Base-by-base conservation (phyloP, 2,113 vertebrate genomes). In the Mystacornis crossleyi region DNA sequence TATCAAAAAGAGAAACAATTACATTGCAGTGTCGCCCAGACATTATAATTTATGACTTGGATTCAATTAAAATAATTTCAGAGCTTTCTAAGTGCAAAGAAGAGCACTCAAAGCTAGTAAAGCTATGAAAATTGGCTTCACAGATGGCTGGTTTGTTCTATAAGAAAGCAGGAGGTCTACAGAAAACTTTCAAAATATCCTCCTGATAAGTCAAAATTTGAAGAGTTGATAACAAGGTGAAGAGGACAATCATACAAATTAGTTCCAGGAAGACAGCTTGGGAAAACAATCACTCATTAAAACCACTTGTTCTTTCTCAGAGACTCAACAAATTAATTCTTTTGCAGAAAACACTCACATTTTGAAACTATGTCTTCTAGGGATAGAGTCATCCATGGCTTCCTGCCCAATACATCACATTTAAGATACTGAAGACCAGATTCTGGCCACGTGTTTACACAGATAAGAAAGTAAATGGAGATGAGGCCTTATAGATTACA, bases 61-160 rank as follows among this genome's bases (percentile, higher is more conserved):
- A 90, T 88, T 81, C 55, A 96, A 97, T 97, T 97, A 93, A 96
- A 96, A 95, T 90, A 82, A 92, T 86, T 97, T 89, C 95, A 95
- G 50, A 86, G 50, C 50, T 95, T 96, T 79, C 78, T 74, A 89
- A 93, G 79, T 74, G 83, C 36, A 61, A 97, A 96, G 88, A 74
- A 78, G 28, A 72, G 14, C 31, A 26, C 18, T 48, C 24, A 80
- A 89, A 47, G 45, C 38, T 54, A 67, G 26, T 58, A 92, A 97
- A 96, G 43, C 71, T 83, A 92, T 28, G 70, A 97, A 97, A 97
- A 96, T 79, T 94, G 81, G 20, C 86, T 97, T 97, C 79, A 95
- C n/a, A 96, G 83, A 53, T 91, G 90, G 58, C 42, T 94, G 66
- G 14, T 92, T 98, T 95, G 33, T 93, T 97, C 95, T 91, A 10